Evolutionary conservation across 2,113 vertebrate genomes (phyloP).

Genomic region (Chaetorhynchus papuensis): DNA sequence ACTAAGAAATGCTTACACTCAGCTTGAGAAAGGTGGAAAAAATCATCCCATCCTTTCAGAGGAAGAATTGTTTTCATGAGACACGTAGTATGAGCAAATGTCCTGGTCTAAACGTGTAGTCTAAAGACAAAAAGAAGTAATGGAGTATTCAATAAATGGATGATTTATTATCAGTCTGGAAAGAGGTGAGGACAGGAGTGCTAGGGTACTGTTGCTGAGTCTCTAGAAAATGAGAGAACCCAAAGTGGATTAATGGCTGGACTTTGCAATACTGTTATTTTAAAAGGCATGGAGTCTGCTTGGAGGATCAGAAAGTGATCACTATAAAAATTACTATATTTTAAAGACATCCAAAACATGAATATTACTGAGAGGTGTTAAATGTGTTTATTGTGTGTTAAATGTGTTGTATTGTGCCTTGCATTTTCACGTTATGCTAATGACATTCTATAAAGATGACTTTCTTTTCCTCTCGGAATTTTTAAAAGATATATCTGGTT

Average conservation of each 20-base stretch:
- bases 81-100: background rate
- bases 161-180: background rate
- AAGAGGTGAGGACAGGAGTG: background rate
- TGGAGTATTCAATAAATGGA: background rate
- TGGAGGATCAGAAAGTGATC: background rate
- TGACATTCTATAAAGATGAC: background rate
- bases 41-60: background rate
- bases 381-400: background rate
- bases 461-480: background rate
- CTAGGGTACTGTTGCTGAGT: background rate
- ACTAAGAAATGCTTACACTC: background rate
- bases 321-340: background rate
- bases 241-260: background rate
- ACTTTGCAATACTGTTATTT: background rate
- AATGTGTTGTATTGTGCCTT: background rate
- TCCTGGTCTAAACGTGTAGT: background rate
- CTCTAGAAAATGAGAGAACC: background rate
- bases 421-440: background rate
- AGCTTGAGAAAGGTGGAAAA: background rate
- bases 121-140: background rate
- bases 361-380: background rate
- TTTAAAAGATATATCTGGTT: slow-evolving; percentile 69
- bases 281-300: background rate
- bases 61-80: background rate
- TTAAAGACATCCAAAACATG: background rate